Evolutionary conservation across 2,113 vertebrate genomes (phyloP).

Genomic region (Phodopus roborovskii): DNA sequence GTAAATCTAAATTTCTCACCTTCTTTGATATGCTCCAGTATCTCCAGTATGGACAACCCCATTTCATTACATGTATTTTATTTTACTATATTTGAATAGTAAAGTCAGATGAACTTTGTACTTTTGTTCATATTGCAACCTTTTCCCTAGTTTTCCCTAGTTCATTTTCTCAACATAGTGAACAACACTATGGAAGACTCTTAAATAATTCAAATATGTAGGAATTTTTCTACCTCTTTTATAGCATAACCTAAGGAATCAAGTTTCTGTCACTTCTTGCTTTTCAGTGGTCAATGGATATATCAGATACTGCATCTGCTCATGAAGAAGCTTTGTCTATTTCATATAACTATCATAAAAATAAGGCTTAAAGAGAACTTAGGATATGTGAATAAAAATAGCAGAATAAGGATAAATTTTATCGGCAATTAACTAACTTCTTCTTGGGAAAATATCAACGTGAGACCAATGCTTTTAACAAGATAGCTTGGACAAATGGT

Average conservation of each 20-base stretch:
- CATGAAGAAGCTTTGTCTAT: neutral
- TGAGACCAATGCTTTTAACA: neutral
- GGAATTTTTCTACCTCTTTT: neutral
- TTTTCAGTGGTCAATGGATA: neutral
- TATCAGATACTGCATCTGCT: neutral
- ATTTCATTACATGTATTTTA: neutral
- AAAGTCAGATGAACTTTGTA: neutral
- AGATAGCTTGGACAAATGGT: neutral
- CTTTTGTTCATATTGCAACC: neutral
- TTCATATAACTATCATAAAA: neutral
- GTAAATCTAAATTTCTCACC: neutral
- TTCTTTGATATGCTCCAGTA: neutral
- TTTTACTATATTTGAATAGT: neutral
- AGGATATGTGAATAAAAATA: neutral
- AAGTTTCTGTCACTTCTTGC: neutral
- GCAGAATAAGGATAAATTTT: neutral
- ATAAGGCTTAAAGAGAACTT: neutral
- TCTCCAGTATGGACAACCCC: neutral
- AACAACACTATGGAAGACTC: neutral
- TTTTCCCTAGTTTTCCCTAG: neutral
- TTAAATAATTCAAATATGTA: neutral
- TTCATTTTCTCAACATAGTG: neutral
- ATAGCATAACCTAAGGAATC: neutral
- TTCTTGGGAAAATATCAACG: neutral
- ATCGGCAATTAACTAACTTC: neutral